phyloP scores from a whole-genome alignment of 2,113 vertebrate genomes.

The Aythya baeri region DNA sequence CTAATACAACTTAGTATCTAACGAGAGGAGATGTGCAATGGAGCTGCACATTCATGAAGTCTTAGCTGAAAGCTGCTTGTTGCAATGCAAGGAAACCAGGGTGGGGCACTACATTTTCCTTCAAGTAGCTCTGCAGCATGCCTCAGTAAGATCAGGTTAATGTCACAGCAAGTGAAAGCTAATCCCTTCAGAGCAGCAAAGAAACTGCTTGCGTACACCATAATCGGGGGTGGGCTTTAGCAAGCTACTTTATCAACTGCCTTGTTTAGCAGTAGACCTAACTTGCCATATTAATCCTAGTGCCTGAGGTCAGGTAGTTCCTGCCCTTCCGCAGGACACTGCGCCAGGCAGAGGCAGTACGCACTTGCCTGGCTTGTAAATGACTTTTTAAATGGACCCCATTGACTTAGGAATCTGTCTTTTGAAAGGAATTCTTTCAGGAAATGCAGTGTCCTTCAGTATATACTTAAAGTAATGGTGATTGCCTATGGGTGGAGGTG shows the following conservation, averaged over 20 bases:
- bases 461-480: not conserved
- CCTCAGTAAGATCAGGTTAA: not conserved
- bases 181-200: not conserved
- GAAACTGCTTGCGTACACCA: accelerated
- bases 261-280: not conserved
- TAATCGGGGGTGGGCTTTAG: not conserved
- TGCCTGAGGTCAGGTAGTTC: not conserved
- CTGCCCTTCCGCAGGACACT: not conserved
- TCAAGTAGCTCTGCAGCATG: not conserved
- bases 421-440: not conserved
- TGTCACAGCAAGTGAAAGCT: not conserved
- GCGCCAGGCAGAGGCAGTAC: accelerated
- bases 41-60: not conserved
- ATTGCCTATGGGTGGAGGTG: not conserved
- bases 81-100: not conserved
- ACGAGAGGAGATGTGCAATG: not conserved
- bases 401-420: not conserved
- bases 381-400: not conserved
- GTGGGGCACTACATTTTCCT: not conserved
- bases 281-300: too few relatives aligned
- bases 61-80: accelerated
- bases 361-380: not conserved
- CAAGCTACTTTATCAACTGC: not conserved
- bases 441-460: not conserved
- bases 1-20: not conserved